Percentiles rank a stretch among this genome's conserved stretches.
Evolutionary conservation across 2,113 vertebrate species (phyloP).

Genomic region (Brachyhypopomus occidentalis): DNA sequence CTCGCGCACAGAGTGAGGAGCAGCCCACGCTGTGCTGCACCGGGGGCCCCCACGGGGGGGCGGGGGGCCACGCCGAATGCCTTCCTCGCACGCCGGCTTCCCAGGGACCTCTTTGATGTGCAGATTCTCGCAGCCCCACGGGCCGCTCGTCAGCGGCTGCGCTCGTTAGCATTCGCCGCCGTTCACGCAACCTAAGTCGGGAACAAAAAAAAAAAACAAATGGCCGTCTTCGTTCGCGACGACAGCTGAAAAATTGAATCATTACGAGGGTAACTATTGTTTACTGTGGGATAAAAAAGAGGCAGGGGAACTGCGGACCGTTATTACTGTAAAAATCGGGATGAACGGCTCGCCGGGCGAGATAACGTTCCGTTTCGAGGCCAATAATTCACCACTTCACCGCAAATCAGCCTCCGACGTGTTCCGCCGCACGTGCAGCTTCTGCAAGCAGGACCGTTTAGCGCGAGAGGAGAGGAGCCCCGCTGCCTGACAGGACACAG

Average conservation of each 20-base stretch:
- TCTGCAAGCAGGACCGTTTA: conserved; percentile 14
- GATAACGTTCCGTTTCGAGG: conserved; percentile 23
- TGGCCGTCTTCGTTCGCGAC: conserved; percentile 49
- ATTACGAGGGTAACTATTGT: conserved; percentile 57
- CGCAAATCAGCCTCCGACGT: conserved; percentile 42
- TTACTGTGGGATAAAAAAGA: conserved; percentile 44
- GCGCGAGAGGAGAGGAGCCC: conserved; percentile 12
- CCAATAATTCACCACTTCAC: conserved; percentile 34
- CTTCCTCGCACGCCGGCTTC: conserved; percentile 54
- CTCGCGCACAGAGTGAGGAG: conserved; percentile 38
- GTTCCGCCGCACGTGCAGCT: conserved; percentile 29
- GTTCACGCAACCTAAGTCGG: conserved; percentile 54
- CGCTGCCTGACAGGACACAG: conserved; percentile 34
- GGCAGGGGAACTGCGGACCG: conserved; percentile 29
- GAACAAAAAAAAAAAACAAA: conserved; percentile 60
- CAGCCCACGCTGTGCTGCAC: conserved; percentile 34
- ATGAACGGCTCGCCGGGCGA: conserved; percentile 26
- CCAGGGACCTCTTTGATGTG: conserved; percentile 61
- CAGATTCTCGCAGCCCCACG: conserved; percentile 60
- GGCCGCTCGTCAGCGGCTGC: conserved; percentile 50
- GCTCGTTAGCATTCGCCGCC: conserved; percentile 64
- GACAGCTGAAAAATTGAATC: conserved; percentile 64
- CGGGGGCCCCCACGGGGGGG: conserved; percentile 52
- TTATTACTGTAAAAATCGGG: conserved; percentile 47
- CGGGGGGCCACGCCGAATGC: conserved; percentile 44